Evolutionary conservation across 1,140 invertebrate species (phyloP), one percentile per base, ranked within the genome.

Genomic region (Lordiphosa mommai): DNA sequence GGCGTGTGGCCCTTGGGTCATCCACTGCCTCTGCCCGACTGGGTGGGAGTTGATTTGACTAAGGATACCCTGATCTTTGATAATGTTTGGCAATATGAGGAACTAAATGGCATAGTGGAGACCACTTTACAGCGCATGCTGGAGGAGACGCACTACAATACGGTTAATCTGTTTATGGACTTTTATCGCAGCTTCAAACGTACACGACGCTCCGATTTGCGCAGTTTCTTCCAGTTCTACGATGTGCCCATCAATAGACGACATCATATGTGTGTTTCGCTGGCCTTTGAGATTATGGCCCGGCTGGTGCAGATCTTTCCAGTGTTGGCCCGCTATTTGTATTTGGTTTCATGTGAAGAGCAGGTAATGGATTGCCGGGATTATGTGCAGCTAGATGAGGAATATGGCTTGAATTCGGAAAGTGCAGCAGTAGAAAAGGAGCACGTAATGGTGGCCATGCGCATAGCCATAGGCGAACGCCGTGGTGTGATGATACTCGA

Each of bases 291-390:
- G 89, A 90, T 97, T 63, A 90, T 96, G 65, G 88, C 91, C 40
- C 90, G 92, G 53, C 89, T 94, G 34, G 89, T 90, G 36, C 88
- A 91, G 43, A 91, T 91, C 66, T 93, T 92, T 68, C 92, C 93
- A n/a, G 92, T 93, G 46, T 89, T 95, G 63, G 90, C 90, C 6
- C 90, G 91, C 46, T 91, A 92, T 72, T 91, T 94, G 48, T 95
- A 93, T 73, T 90, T 97, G 69, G 94, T 94, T 29, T 97, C 96
- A 9, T 97, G 96, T 79, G 96, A 97, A 90, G 96, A 98, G 89
- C 93, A 93, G 40, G 94, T 96, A 52, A 92, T 92, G 34, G 91
- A 93, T 40, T 90, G 93, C 36, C 88, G 90, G n/a, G 91, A 91
- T 23, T 95, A 95, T 71, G 91, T 94, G 1, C 90, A 91, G 36